A percentile compares a stretch with the other conserved stretches of the same genome.
Evolutionary conservation across 1,140 invertebrate genomes (phyloP).

Genomic region (Heliconius hermathena): DNA sequence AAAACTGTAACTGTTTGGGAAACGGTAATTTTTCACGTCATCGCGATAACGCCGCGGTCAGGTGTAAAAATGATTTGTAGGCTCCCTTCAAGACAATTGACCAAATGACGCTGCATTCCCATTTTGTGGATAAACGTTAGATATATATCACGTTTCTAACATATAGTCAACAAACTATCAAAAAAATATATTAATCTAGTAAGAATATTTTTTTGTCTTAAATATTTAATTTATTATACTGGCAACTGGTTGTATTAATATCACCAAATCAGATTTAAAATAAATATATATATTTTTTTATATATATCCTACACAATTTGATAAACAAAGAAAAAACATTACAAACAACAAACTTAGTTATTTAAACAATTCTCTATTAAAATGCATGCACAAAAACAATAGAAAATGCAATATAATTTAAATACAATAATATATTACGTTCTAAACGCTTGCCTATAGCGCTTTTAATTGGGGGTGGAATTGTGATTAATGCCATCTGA

Average conservation of each 20-base stretch:
- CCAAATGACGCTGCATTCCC: slow-evolving; percentile 19
- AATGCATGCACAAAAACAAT: slow-evolving; percentile 43
- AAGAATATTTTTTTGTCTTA: neutral
- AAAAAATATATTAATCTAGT: neutral
- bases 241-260: no score
- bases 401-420: slow-evolving; percentile 66
- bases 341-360: no score
- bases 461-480: slow-evolving; percentile 79
- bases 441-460: slow-evolving; percentile 56
- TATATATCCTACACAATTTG: no score
- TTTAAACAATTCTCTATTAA: neutral
- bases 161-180: no score
- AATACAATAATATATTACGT: slow-evolving; percentile 47
- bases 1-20: slow-evolving; percentile 65
- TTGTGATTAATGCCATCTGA: slow-evolving; percentile 81
- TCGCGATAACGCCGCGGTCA: slow-evolving; percentile 71
- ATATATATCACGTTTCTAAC: neutral
- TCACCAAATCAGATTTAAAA: no score
- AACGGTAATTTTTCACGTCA: slow-evolving; percentile 75
- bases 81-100: slow-evolving; percentile 52
- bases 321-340: no score
- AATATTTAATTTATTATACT: no score
- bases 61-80: slow-evolving; percentile 78
- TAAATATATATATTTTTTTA: no score
- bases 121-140: slow-evolving; percentile 6